These are phyloP conservation scores for Epinotia bilunana DNA, from an alignment of 2,888 invertebrate species.

Conservation along the genomic window DNA sequence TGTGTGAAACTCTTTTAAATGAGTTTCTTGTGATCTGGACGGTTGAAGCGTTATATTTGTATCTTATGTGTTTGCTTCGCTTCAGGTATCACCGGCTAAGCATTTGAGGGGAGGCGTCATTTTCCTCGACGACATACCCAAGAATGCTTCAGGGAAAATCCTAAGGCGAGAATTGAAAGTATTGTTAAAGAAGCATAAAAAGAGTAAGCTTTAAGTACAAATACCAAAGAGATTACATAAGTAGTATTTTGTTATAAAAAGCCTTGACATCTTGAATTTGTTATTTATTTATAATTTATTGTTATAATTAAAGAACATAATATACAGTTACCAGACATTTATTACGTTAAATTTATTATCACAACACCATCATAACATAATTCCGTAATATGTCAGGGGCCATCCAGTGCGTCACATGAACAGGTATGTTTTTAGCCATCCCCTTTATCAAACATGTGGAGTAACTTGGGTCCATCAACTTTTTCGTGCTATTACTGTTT, in stretches of 20 bases:
- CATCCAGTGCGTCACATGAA: not conserved
- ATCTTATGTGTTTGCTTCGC: constrained; percentile 45
- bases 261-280: constrained; percentile 25
- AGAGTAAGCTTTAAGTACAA: constrained; percentile 69
- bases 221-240: constrained; percentile 36
- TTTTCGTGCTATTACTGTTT: not conserved
- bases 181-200: constrained; percentile 60
- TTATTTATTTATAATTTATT: constrained; percentile 31
- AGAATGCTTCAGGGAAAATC: constrained; percentile 91
- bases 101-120: constrained; percentile 89
- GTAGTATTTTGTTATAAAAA: constrained; percentile 20
- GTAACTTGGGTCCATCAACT: not conserved
- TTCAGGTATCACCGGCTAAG: constrained; percentile 89
- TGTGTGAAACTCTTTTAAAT: too few species aligned
- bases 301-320: constrained; percentile 23
- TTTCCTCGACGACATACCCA: constrained; percentile 90
- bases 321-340: constrained; percentile 31
- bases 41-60: not conserved
- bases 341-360: constrained; percentile 27
- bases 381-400: not conserved
- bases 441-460: not conserved
- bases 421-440: not conserved
- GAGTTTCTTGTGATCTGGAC: not conserved
- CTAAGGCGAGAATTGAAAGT: constrained; percentile 85
- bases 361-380: constrained; percentile 23